phyloP scores from a whole-genome alignment of 2,888 invertebrate genomes.

The Girardia tigrina region DNA sequence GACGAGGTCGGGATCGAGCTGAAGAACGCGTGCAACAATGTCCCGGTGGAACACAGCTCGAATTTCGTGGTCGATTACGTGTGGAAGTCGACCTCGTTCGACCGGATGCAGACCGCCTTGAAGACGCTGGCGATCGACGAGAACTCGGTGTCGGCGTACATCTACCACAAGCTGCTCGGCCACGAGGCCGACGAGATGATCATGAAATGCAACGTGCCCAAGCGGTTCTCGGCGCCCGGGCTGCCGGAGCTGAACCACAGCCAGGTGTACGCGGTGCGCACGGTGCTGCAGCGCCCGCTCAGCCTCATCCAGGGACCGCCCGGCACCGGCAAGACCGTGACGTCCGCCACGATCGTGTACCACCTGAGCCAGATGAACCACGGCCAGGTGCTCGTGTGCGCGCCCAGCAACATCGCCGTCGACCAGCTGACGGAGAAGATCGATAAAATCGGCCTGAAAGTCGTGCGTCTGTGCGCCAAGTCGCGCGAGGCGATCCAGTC shows the following conservation, averaged over 20 bases:
- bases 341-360: constrained; percentile 95
- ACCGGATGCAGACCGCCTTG: constrained; percentile 86
- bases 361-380: constrained; percentile 77
- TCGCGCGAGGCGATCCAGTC: constrained; percentile 94
- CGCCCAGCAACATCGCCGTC: constrained; percentile 95
- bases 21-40: constrained; percentile 60
- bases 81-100: constrained; percentile 96
- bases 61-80: constrained; percentile 96
- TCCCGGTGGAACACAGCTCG: constrained; percentile 77
- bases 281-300: constrained; percentile 82
- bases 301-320: constrained; percentile 93
- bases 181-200: constrained; percentile 66
- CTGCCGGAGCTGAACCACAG: constrained; percentile 91
- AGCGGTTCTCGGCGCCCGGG: constrained; percentile 89
- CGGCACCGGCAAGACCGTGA: constrained; percentile 95
- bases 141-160: constrained; percentile 85
- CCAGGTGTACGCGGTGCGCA: constrained; percentile 94
- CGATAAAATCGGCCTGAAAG: constrained; percentile 82
- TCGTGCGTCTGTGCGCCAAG: constrained; percentile 84
- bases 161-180: constrained; percentile 85
- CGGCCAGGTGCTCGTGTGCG: constrained; percentile 81
- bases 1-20: constrained; percentile 94
- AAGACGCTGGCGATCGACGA: constrained; percentile 90
- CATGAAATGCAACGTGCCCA: constrained; percentile 77
- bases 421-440: constrained; percentile 98